phyloP scores from a whole-genome alignment of 2,888 invertebrate species.

The Sepioteuthis lessoniana region DNA sequence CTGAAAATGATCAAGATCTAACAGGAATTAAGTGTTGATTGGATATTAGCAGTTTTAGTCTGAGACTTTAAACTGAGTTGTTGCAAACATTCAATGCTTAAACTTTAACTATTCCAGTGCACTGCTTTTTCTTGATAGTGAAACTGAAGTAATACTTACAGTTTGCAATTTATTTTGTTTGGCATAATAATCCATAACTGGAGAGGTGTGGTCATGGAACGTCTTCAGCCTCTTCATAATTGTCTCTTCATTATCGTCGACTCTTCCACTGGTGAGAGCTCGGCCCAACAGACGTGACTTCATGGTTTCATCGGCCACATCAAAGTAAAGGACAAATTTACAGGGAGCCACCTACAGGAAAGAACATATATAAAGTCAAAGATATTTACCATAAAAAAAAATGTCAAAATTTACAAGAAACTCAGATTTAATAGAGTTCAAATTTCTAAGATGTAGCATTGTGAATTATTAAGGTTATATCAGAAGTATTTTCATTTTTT shows the following conservation, averaged over 20 bases:
- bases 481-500: too few relatives aligned
- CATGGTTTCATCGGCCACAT: slow-evolving; percentile 86
- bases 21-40: too few relatives aligned
- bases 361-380: background rate
- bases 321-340: slow-evolving; percentile 86
- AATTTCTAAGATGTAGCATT: background rate
- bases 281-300: slow-evolving; percentile 84
- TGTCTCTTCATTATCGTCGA: slow-evolving; percentile 95
- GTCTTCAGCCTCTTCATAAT: slow-evolving; percentile 92
- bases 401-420: background rate
- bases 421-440: background rate
- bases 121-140: too few relatives aligned
- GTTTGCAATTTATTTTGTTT: slow-evolving; percentile 80
- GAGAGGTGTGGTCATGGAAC: slow-evolving; percentile 89
- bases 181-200: slow-evolving; percentile 88
- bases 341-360: slow-evolving; percentile 62
- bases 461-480: too few relatives aligned
- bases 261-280: slow-evolving; percentile 86
- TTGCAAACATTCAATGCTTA: too few relatives aligned
- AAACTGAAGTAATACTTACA: slow-evolving; percentile 78
- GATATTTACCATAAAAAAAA: background rate
- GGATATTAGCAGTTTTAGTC: too few relatives aligned
- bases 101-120: too few relatives aligned
- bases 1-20: too few relatives aligned
- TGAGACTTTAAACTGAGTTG: too few relatives aligned